phyloP scores from a whole-genome alignment of 1,140 invertebrate genomes.

The Panagrolaimus sp. region DNA sequence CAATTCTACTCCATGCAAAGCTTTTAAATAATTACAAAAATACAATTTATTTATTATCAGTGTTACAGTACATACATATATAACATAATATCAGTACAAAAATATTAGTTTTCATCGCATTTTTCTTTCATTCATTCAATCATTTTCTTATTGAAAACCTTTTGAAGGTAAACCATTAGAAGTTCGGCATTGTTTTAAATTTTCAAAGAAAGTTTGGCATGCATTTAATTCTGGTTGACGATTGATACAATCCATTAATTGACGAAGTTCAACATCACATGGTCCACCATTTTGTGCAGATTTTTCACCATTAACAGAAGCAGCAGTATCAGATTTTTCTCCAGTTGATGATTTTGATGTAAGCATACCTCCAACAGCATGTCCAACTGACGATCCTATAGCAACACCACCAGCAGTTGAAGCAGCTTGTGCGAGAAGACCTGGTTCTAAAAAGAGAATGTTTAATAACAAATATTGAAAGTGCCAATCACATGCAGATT shows the following conservation, averaged over 20 bases:
- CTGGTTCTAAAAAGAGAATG: constrained; percentile 42
- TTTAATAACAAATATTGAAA: neutral
- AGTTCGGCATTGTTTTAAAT: constrained; percentile 11
- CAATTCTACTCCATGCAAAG: too few species aligned
- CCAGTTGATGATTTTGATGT: neutral
- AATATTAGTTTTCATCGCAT: too few species aligned
- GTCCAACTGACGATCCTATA: constrained; percentile 60
- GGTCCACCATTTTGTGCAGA: neutral
- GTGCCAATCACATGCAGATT: too few species aligned
- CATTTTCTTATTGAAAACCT: too few species aligned
- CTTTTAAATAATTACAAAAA: too few species aligned
- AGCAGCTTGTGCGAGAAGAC: constrained; percentile 61
- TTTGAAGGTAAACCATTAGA: neutral
- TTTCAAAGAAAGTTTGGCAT: constrained; percentile 10
- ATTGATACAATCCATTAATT: neutral
- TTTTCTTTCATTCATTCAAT: too few species aligned
- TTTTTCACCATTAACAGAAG: too few species aligned
- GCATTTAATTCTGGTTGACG: constrained; percentile 6
- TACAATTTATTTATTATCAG: too few species aligned
- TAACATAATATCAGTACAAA: too few species aligned
- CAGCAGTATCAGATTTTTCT: neutral
- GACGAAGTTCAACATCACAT: constrained; percentile 10
- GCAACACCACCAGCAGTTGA: constrained; percentile 61
- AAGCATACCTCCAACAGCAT: constrained; percentile 13
- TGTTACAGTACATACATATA: too few species aligned